Base-by-base conservation (phyloP, 2,113 vertebrate species). In the Trogon melanurus region DNA sequence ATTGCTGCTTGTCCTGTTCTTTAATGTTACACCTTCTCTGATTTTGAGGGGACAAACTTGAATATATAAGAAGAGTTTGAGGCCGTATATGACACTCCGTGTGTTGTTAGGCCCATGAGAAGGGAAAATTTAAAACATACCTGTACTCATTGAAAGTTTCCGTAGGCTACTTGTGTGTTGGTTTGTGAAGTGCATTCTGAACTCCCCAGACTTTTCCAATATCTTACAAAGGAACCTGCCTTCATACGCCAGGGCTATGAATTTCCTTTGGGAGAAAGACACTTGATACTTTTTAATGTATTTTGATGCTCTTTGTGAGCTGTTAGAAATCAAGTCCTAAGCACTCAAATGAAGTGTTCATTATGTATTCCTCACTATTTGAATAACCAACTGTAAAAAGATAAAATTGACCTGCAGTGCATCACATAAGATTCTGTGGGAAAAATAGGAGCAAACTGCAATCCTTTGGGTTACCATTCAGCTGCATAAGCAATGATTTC, bases 11-110 rank as follows among this genome's bases (percentile, higher is more conserved):
- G 10, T 65, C 8, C 10, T 38, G 7, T 80, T 76, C 22, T 75
- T 76, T 10, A 91, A 34, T 0, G 0, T 53, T 38, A 12, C 6
- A 36, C 16, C 8, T 62, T 53, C 48, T 67, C 45, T 92, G 26
- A 56, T 72, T 93, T 27, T 60, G 45, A 65, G 45, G 26, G 10
- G 47, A 51, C 29, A 32, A 56, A 47, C 19, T 12, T n/a, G 62
- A 47, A 51, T 21, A 22, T 41, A 12, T 34, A 14, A 38, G 32
- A 67, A 38, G 67, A 51, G 29, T 41, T n/a, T 30, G 13, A 86
- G 54, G 45, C 36, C 20, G 26, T 6, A 25, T 0, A 0, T 84
- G 64, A 44, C 50, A 7, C 38, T 25, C 22, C 0, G 1, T 0
- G 1, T 62, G 21, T 58, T 65, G 15, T 56, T 60, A 16, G 29